Percentiles rank a stretch among this genome's conserved stretches.
phyloP scores from a whole-genome alignment of 2,888 invertebrate genomes.

The Neuroscelio doddi region DNA sequence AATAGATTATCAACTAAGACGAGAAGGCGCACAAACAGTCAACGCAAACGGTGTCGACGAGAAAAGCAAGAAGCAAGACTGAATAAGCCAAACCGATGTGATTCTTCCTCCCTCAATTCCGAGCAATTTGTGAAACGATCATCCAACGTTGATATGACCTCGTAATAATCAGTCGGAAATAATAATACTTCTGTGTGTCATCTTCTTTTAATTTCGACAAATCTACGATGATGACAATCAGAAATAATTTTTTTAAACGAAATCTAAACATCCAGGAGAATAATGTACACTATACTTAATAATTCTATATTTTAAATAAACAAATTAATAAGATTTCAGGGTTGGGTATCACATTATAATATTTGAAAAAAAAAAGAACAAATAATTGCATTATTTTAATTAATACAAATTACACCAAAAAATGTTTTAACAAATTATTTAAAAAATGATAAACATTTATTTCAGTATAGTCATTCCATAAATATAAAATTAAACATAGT shows the following conservation, averaged over 20 bases:
- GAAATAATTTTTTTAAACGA: slow-evolving; percentile 12
- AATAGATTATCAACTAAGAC: slow-evolving; percentile 81
- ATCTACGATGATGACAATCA: slow-evolving; percentile 6
- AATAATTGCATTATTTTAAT: too few relatives aligned
- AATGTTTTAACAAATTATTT: too few relatives aligned
- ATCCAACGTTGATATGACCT: background rate
- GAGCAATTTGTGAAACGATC: background rate
- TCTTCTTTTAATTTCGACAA: slow-evolving; percentile 6
- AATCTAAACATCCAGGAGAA: slow-evolving; percentile 3
- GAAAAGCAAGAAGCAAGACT: slow-evolving; percentile 74
- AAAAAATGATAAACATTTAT: background rate
- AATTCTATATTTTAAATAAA: slow-evolving; percentile 3
- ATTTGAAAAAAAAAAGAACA: too few relatives aligned
- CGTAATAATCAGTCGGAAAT: too few relatives aligned
- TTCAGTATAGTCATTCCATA: background rate
- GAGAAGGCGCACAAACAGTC: slow-evolving; percentile 69
- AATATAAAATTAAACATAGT: too few relatives aligned
- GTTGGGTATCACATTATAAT: too few relatives aligned
- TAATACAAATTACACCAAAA: too few relatives aligned
- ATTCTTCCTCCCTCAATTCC: background rate
- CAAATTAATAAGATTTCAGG: background rate
- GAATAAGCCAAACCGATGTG: slow-evolving; percentile 54
- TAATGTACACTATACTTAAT: background rate
- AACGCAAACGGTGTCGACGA: slow-evolving; percentile 72
- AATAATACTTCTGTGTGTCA: too few relatives aligned